A percentile compares a stretch with the other conserved stretches of the same genome.
These are phyloP conservation scores for Drosophila jambulina DNA, from an alignment of 1,140 invertebrate genomes.

Conservation along the genomic window DNA sequence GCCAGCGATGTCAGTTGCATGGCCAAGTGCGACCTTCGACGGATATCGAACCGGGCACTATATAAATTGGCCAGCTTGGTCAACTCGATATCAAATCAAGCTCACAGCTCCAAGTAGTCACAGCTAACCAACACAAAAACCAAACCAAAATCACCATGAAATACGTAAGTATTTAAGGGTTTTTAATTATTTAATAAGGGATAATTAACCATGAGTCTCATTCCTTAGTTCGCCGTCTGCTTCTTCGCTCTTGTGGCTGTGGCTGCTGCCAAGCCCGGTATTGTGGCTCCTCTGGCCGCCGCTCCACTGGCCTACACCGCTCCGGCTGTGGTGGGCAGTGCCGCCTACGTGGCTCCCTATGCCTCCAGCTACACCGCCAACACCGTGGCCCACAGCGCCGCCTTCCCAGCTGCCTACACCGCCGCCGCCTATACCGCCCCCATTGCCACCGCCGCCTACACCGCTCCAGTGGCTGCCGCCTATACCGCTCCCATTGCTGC, in stretches of 20 bases:
- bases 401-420: conserved; percentile 76
- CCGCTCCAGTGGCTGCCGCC: conserved; percentile 63
- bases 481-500: conserved; percentile 67
- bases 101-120: conserved; percentile 65
- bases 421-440: conserved; percentile 57
- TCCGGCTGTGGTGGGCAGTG: conserved; percentile 81
- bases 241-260: conserved; percentile 79
- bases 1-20: conserved; percentile 64
- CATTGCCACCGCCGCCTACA: conserved; percentile 45
- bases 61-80: conserved; percentile 42
- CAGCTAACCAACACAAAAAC: conserved; percentile 32
- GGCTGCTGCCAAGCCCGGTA: conserved; percentile 74
- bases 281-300: conserved; percentile 64
- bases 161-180: conserved; percentile 67
- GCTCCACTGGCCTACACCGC: conserved; percentile 69
- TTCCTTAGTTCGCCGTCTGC: conserved; percentile 68
- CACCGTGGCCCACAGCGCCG: conserved; percentile 72
- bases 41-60: conserved; percentile 23
- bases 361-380: conserved; percentile 77
- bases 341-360: conserved; percentile 86
- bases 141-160: conserved; percentile 71
- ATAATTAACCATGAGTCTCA: not conserved
- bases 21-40: conserved; percentile 65
- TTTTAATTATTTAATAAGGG: not conserved
- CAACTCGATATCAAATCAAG: conserved; percentile 62